These are phyloP conservation scores for Macrophya alboannulata DNA, from an alignment of 2,888 invertebrate genomes.

Conservation along the genomic window DNA sequence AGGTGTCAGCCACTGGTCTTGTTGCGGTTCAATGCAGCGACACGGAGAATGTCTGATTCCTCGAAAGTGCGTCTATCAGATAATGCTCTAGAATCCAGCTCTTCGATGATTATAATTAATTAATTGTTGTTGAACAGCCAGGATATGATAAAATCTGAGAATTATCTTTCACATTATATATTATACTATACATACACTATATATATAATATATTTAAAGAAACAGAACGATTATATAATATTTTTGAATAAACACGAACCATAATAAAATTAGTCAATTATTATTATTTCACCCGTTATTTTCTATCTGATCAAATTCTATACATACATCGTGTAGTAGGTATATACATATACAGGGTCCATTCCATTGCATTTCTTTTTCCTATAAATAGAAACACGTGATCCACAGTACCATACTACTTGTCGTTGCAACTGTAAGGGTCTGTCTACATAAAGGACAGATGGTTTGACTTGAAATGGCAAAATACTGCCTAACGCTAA, in stretches of 20 bases:
- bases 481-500: neutral
- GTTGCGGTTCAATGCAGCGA: constrained; percentile 84
- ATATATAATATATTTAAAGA: neutral
- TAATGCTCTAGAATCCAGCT: constrained; percentile 64
- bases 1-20: constrained; percentile 91
- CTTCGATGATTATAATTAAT: neutral
- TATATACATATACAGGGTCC: neutral
- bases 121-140: neutral
- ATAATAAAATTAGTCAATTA: neutral
- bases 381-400: constrained; percentile 6
- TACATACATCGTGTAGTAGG: neutral
- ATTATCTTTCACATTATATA: neutral
- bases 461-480: constrained; percentile 19
- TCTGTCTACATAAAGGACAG: neutral
- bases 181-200: neutral
- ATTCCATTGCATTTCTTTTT: constrained; percentile 6
- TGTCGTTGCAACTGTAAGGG: neutral
- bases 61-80: constrained; percentile 67
- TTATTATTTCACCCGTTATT: constrained; percentile 1
- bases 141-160: neutral
- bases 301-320: neutral
- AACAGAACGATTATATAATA: neutral
- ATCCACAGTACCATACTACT: neutral
- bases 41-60: constrained; percentile 69
- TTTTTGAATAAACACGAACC: constrained; percentile 9